A percentile compares a stretch with the other conserved stretches of the same genome.
These are phyloP conservation scores for Gadopsis bispinosus DNA, from an alignment of 2,797 vertebrate species.

Conservation along the genomic window DNA sequence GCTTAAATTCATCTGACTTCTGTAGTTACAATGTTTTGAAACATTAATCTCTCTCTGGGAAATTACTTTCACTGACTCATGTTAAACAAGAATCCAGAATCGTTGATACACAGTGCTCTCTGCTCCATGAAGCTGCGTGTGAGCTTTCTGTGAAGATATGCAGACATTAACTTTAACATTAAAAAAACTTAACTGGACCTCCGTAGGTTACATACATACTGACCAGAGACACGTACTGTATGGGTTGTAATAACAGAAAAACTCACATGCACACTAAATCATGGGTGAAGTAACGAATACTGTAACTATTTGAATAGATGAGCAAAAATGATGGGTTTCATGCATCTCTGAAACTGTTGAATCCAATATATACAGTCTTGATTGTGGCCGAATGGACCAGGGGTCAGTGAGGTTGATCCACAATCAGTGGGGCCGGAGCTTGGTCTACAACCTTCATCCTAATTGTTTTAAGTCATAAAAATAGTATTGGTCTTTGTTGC, in stretches of 20 bases:
- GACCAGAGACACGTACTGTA: neutral
- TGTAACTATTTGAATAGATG: neutral
- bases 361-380: neutral
- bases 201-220: neutral
- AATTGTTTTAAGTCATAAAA: neutral
- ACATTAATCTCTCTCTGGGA: slow-evolving; percentile 19
- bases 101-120: neutral
- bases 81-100: slow-evolving; percentile 1
- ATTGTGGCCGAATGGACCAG: neutral
- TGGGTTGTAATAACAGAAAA: neutral
- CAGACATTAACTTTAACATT: neutral
- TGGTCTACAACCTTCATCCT: neutral
- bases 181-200: neutral
- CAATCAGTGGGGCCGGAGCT: neutral
- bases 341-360: neutral
- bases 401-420: neutral
- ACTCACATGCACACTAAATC: neutral
- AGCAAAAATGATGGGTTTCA: neutral
- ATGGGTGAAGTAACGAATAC: neutral
- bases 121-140: neutral
- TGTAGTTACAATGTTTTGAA: slow-evolving; percentile 47
- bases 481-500: neutral
- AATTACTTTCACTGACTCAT: slow-evolving; percentile 23
- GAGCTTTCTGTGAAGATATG: neutral
- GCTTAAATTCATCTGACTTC: slow-evolving; percentile 48